These are phyloP conservation scores for Macroramphosus scolopax DNA, from an alignment of 2,797 vertebrate species.

Conservation along the genomic window DNA sequence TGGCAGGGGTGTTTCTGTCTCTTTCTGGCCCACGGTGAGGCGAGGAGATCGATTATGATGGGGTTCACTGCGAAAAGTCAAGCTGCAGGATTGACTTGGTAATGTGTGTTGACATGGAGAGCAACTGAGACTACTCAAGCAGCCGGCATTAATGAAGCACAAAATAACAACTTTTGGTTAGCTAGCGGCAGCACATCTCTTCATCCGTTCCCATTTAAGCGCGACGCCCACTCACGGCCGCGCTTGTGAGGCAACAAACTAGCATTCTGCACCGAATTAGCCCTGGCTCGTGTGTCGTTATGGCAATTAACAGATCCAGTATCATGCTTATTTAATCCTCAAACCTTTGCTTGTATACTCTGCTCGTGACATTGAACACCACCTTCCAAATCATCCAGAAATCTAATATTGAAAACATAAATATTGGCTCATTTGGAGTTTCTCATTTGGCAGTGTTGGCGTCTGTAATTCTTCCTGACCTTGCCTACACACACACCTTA, in stretches of 20 bases:
- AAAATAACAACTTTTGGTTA: constrained; percentile 59
- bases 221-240: constrained; percentile 35
- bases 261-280: constrained; percentile 14
- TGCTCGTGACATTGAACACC: neutral
- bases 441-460: neutral
- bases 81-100: constrained; percentile 58
- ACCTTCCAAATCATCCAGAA: constrained; percentile 7
- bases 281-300: constrained; percentile 25
- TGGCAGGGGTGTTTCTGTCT: constrained; percentile 35
- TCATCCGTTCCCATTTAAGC: constrained; percentile 48
- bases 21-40: constrained; percentile 12
- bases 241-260: constrained; percentile 41
- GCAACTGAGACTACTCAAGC: constrained; percentile 52
- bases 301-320: constrained; percentile 25
- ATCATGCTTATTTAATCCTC: constrained; percentile 21
- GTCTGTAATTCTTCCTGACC: neutral
- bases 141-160: constrained; percentile 67
- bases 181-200: constrained; percentile 34
- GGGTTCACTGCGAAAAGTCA: constrained; percentile 52
- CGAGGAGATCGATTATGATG: constrained; percentile 62
- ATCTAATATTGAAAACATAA: constrained; percentile 1
- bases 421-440: neutral
- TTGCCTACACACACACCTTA: neutral
- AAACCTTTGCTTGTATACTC: constrained; percentile 5
- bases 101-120: constrained; percentile 65